phyloP scores from a whole-genome alignment of 2,888 invertebrate genomes.

The Resseliella maxima region DNA sequence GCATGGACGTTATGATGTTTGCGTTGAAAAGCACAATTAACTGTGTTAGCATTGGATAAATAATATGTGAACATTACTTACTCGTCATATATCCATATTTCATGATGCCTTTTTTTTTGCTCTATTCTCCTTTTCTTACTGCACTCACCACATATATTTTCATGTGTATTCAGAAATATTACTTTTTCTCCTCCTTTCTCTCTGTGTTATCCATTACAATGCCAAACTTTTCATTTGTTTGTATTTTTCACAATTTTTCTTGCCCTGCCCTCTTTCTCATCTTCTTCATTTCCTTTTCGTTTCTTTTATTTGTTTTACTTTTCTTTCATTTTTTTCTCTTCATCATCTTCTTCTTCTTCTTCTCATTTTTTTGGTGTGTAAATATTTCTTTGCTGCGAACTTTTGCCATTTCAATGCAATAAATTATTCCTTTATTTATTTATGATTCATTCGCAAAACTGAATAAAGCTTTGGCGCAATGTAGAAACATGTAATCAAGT shows the following conservation, averaged over 20 bases:
- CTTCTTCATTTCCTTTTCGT: neutral
- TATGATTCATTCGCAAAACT: slow-evolving; percentile 23
- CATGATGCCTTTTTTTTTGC: too few species aligned
- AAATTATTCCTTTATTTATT: slow-evolving; percentile 34
- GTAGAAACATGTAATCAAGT: slow-evolving; percentile 22
- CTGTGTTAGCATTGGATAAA: neutral
- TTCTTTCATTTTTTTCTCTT: too few species aligned
- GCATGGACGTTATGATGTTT: neutral
- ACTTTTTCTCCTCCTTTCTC: neutral
- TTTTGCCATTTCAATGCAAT: neutral
- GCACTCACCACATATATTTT: neutral
- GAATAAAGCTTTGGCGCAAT: neutral
- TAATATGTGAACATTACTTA: neutral
- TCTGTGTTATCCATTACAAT: neutral
- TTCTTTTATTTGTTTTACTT: neutral
- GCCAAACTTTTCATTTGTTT: neutral
- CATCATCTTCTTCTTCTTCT: neutral
- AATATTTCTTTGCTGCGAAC: neutral
- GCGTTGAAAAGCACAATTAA: neutral
- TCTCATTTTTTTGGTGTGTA: neutral
- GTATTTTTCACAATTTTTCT: slow-evolving; percentile 1
- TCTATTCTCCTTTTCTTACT: neutral
- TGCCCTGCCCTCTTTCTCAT: neutral
- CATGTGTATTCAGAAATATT: neutral
- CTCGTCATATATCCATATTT: neutral